Evolutionary conservation across 35 echinoderm and acorn worm genomes (phyloP).

Genomic region (Nesometra sesokonis): DNA sequence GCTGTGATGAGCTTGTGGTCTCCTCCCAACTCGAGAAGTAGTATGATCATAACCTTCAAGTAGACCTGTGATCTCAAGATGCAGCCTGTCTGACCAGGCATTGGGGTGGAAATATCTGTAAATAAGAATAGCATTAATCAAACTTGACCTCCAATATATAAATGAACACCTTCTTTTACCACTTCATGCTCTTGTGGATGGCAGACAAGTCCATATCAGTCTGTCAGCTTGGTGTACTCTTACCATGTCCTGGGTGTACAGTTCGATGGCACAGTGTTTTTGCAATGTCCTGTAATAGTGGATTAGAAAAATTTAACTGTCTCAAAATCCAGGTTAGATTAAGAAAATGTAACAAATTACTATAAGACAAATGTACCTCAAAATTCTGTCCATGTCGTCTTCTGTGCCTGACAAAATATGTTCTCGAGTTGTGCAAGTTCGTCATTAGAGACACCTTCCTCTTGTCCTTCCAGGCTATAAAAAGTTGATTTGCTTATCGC

Average conservation of each 20-base stretch:
- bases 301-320: no score
- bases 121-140: slow-evolving; percentile 20
- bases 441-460: slow-evolving; percentile 15
- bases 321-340: no score
- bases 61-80: background rate
- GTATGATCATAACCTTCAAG: background rate
- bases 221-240: slow-evolving; percentile 49
- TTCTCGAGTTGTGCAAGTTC: slow-evolving; percentile 15
- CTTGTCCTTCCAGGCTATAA: slow-evolving; percentile 21
- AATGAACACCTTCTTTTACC: slow-evolving; percentile 40
- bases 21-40: background rate
- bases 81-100: slow-evolving; percentile 6
- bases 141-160: slow-evolving; percentile 19
- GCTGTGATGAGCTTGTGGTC: background rate
- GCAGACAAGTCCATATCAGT: slow-evolving; percentile 36
- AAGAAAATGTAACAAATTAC: no score
- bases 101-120: background rate
- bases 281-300: background rate
- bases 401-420: slow-evolving; percentile 13
- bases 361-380: no score
- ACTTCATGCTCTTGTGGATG: slow-evolving; percentile 39
- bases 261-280: slow-evolving; percentile 41
- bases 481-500: background rate
- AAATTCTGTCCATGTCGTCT: background rate
- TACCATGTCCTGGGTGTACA: slow-evolving; percentile 55